Evolutionary conservation across 92 coral and sea anemone genomes (phyloP).

Genomic region (Porites divaricata): DNA sequence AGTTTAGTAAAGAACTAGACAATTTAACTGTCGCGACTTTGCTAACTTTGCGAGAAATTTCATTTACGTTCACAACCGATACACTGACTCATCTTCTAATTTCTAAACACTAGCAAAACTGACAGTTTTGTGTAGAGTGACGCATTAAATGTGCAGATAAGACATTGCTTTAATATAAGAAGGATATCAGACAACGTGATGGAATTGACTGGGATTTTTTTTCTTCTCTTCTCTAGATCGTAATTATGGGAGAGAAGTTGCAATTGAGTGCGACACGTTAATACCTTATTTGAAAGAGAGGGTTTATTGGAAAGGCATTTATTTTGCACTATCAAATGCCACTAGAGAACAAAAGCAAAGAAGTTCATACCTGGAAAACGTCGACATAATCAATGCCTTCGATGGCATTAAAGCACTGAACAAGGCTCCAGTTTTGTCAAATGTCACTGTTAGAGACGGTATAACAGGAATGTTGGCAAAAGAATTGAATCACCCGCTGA

Average conservation of each 20-base stretch:
- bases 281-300: constrained; percentile 20
- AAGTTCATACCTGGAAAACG: constrained; percentile 27
- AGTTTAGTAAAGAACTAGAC: too few species aligned
- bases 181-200: too few species aligned
- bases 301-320: constrained; percentile 51
- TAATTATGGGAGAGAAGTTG: constrained; percentile 28
- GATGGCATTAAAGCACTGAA: constrained; percentile 21
- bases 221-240: constrained; percentile 1
- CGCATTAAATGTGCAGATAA: too few species aligned
- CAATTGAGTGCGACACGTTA: constrained; percentile 39
- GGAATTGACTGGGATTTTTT: too few species aligned
- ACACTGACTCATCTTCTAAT: too few species aligned
- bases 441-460: constrained; percentile 6
- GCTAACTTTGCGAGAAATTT: too few species aligned
- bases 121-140: too few species aligned
- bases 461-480: constrained; percentile 2
- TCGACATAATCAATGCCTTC: constrained; percentile 19
- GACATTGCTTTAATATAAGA: too few species aligned
- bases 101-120: too few species aligned
- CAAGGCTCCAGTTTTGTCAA: background rate
- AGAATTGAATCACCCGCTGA: constrained; percentile 4
- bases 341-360: background rate
- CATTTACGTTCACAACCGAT: too few species aligned
- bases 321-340: constrained; percentile 16
- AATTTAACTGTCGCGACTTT: too few species aligned